Percentiles rank a stretch among this genome's conserved stretches.
phyloP scores from a whole-genome alignment of 2,113 vertebrate genomes.

The Andinoacara biseriatus region DNA sequence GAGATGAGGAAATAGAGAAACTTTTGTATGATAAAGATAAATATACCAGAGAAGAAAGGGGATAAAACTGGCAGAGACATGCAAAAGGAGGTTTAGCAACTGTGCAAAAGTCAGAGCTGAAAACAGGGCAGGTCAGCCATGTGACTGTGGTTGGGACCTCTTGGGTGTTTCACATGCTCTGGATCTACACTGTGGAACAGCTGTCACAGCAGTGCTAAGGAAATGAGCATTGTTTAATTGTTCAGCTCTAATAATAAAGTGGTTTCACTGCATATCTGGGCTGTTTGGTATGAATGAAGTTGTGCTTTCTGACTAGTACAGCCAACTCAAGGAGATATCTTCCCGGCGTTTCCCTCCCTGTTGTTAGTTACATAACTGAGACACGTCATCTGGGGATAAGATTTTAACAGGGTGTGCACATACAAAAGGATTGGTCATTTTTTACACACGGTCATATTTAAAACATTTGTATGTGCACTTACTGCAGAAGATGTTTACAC shows the following conservation, averaged over 20 bases:
- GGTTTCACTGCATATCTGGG: background rate
- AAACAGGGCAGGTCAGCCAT: slow-evolving; percentile 27
- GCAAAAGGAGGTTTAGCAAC: background rate
- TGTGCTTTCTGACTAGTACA: background rate
- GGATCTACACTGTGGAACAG: slow-evolving; percentile 26
- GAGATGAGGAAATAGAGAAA: slow-evolving; percentile 38
- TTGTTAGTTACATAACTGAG: slow-evolving; percentile 52
- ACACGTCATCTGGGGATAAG: slow-evolving; percentile 30
- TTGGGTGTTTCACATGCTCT: background rate
- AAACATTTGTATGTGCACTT: background rate
- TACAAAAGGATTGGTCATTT: slow-evolving; percentile 24
- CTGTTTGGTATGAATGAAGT: slow-evolving; percentile 2
- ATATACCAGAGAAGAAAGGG: background rate
- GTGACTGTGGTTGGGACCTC: slow-evolving; percentile 20
- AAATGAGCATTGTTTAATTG: background rate
- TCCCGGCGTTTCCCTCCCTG: slow-evolving; percentile 42
- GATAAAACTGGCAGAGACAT: slow-evolving; percentile 17
- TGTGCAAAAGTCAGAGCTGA: background rate
- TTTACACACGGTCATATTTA: background rate
- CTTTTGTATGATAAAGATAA: slow-evolving; percentile 34
- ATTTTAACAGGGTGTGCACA: slow-evolving; percentile 46
- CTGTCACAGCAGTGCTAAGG: slow-evolving; percentile 41
- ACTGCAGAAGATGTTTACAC: background rate
- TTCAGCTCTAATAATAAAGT: background rate
- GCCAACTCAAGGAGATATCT: slow-evolving; percentile 13